These are phyloP conservation scores for Hypanus sabinus DNA, from an alignment of 2,113 vertebrate genomes.

Conservation along the genomic window DNA sequence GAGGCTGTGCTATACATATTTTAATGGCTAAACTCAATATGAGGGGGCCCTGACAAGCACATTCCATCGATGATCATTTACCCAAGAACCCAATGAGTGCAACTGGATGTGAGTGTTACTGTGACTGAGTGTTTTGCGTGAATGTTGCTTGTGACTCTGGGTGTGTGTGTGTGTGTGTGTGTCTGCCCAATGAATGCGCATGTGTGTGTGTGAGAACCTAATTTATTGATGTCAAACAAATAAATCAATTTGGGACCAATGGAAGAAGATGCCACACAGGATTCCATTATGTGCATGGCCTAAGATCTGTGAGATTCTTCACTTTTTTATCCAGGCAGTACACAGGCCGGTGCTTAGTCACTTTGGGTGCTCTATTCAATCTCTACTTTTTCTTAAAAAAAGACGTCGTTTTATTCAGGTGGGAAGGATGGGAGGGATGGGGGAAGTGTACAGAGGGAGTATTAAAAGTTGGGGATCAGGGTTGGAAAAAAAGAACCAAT, in stretches of 20 bases:
- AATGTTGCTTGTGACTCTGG: neutral
- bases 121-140: neutral
- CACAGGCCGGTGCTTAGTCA: neutral
- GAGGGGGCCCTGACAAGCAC: neutral
- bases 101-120: neutral
- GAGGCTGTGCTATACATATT: neutral
- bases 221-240: constrained; percentile 25
- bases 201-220: neutral
- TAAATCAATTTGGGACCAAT: neutral
- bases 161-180: neutral
- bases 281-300: neutral
- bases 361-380: neutral
- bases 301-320: neutral
- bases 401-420: neutral
- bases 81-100: neutral
- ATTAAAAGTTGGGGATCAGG: neutral
- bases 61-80: neutral
- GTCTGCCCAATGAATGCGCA: neutral
- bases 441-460: neutral
- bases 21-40: neutral
- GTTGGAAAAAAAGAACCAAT: neutral
- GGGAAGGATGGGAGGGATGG: too few species aligned
- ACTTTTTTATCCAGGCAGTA: neutral
- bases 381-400: neutral
- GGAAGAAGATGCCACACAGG: neutral